These are phyloP conservation scores for Malurus alboscapulatus DNA, from an alignment of 2,113 vertebrate genomes.

Conservation along the genomic window DNA sequence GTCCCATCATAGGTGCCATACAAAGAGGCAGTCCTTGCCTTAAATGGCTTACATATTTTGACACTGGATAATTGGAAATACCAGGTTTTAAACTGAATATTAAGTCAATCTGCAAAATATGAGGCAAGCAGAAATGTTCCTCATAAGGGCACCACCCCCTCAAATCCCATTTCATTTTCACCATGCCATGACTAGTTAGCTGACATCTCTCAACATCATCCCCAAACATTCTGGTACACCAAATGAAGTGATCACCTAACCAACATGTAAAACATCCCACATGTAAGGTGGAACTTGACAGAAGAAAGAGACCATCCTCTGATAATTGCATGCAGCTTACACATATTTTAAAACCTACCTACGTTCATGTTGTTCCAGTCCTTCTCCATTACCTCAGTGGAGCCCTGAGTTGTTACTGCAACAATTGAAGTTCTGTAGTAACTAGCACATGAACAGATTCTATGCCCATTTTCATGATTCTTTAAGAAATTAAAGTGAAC, in stretches of 20 bases:
- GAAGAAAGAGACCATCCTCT: background rate
- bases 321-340: background rate
- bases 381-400: background rate
- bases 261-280: background rate
- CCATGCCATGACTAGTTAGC: background rate
- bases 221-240: background rate
- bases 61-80: conserved; percentile 50
- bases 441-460: background rate
- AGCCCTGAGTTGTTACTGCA: background rate
- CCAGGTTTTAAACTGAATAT: conserved; percentile 49
- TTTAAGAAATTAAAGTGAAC: background rate
- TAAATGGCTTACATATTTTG: conserved; percentile 51
- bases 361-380: background rate
- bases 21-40: conserved; percentile 53
- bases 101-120: conserved; percentile 50
- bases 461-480: background rate
- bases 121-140: conserved; percentile 55
- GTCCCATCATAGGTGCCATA: conserved; percentile 33
- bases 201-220: background rate
- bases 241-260: background rate
- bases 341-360: background rate
- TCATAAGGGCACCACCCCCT: conserved; percentile 3
- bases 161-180: background rate
- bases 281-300: background rate
- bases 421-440: background rate